These are phyloP conservation scores for Ceyx margarethae DNA, from an alignment of 2,113 vertebrate species.

Conservation along the genomic window DNA sequence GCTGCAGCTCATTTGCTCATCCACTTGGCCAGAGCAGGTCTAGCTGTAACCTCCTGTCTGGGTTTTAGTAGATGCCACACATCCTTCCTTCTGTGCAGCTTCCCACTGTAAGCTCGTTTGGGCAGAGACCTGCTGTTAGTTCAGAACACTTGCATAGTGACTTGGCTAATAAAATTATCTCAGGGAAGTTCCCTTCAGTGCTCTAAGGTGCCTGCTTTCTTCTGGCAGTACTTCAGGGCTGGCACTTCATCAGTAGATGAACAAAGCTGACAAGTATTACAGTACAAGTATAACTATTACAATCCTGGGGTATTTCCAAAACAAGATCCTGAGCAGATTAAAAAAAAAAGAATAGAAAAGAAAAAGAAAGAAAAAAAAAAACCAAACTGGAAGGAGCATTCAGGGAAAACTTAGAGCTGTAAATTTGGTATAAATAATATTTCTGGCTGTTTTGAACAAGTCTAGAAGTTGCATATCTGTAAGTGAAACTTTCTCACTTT, in stretches of 20 bases:
- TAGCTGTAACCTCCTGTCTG: neutral
- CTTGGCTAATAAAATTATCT: neutral
- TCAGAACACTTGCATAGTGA: neutral
- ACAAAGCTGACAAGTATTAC: slow-evolving; percentile 50
- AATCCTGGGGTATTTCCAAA: slow-evolving; percentile 44
- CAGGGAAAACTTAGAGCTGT: slow-evolving; percentile 7
- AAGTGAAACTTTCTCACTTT: slow-evolving; percentile 25
- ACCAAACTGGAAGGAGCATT: neutral
- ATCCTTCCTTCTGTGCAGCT: neutral
- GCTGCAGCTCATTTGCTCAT: neutral
- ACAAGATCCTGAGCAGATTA: neutral
- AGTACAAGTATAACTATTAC: slow-evolving; percentile 28
- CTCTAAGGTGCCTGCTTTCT: slow-evolving; percentile 20
- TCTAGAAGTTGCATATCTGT: neutral
- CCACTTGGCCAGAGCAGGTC: neutral
- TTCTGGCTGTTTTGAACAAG: slow-evolving; percentile 19
- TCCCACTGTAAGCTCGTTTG: neutral
- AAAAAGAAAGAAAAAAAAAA: neutral
- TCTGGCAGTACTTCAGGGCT: slow-evolving; percentile 47
- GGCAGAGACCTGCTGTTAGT: neutral
- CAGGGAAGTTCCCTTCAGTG: neutral
- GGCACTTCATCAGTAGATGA: slow-evolving; percentile 50
- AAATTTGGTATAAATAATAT: slow-evolving; percentile 8
- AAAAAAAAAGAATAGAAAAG: no score
- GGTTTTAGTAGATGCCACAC: neutral